Evolutionary conservation across 2,888 invertebrate genomes (phyloP), one percentile per base, ranked within the genome.

Genomic region (Ophion costatus): DNA sequence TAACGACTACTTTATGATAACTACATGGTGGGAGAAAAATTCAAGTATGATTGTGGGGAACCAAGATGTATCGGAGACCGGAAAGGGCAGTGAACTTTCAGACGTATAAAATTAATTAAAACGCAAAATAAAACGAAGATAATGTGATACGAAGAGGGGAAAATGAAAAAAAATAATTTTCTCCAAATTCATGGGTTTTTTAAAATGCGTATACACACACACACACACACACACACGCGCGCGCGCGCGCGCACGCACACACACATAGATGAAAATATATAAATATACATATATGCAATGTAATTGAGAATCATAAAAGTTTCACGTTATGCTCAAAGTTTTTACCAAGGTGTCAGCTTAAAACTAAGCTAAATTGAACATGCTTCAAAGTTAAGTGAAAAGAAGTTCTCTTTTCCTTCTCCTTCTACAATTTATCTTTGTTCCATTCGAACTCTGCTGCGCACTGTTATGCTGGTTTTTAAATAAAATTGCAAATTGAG

Each of bases 281-380:
- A 51, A 14, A n/a, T 70, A 63, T 38, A 57, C 56, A 51, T 59
- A 51, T 42, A 59, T 51, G 38, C 66, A 14, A 45, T 57, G 51
- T 75, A 20, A 77, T 29, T 42, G 61, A 51, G 14, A 69, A 73
- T 67, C 63, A 77, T 73, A 42, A 76, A 80, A 80, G 76, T 84
- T 77, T 80, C 10, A 17, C 77, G 66, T 59, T 74, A 73, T 73
- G 29, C 45, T 73, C 42, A 9, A 83, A 67, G 66, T 83, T 77
- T 73, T 61, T n/a, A 17, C 29, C 59, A 14, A 67, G 71, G 61
- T 71, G 51, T 67, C 67, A 74, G 56, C 77, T 77, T 69, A 73
- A 38, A 80, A 57, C 77, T 66, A 85, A 87, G 82, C 86, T 86
- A 85, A 86, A 86, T 87, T 83, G 80, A 84, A 86, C 78, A 80